phyloP scores from a whole-genome alignment of 2,797 vertebrate genomes.

The Ctenopoma multispine region DNA sequence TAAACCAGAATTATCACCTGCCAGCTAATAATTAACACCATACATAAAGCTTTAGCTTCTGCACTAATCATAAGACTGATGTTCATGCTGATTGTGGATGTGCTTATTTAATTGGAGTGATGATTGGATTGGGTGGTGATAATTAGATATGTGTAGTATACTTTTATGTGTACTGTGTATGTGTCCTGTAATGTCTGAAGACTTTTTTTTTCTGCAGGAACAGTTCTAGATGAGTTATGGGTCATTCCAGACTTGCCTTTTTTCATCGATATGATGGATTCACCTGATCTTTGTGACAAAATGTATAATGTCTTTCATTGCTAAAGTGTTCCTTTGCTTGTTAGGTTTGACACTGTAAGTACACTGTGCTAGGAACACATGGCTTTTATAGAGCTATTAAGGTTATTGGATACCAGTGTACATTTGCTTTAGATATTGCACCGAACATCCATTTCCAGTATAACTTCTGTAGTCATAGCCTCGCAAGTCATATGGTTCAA shows the following conservation, averaged over 20 bases:
- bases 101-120: slow-evolving; percentile 11
- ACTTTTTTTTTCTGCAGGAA: not conserved
- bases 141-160: slow-evolving; percentile 3
- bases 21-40: slow-evolving; percentile 18
- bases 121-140: slow-evolving; percentile 9
- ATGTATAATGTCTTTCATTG: slow-evolving; percentile 14
- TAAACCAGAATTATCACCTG: slow-evolving; percentile 21
- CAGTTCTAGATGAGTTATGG: not conserved
- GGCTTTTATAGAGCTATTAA: slow-evolving; percentile 4
- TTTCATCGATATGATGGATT: not conserved
- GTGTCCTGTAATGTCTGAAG: not conserved
- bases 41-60: not conserved
- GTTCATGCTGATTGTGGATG: not conserved
- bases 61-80: slow-evolving; percentile 4
- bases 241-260: not conserved
- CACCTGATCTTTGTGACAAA: not conserved
- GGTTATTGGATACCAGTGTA: slow-evolving; percentile 10
- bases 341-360: not conserved
- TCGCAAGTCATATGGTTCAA: slow-evolving; percentile 34
- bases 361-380: not conserved
- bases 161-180: not conserved
- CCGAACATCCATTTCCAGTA: slow-evolving; percentile 20
- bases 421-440: slow-evolving; percentile 25
- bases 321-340: not conserved
- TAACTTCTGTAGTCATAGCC: not conserved